Percentiles rank a stretch among this genome's conserved stretches.
Evolutionary conservation across 2,113 vertebrate genomes (phyloP).

Genomic region (Lophura nycthemera): DNA sequence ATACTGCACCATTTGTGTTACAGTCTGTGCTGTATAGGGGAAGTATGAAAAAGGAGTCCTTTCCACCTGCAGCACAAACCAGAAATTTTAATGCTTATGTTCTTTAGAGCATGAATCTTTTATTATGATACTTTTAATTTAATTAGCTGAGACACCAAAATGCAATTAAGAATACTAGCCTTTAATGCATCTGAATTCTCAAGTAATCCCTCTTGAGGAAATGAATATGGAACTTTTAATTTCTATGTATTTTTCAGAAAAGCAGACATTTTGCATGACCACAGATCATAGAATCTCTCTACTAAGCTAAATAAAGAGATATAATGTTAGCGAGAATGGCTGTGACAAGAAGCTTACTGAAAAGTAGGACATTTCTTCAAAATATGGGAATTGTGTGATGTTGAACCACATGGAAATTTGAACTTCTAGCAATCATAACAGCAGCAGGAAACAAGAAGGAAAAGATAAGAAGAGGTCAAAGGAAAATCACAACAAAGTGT

Average conservation of each 20-base stretch:
- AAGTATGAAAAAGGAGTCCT: slow-evolving; percentile 35
- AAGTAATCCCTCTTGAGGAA: neutral
- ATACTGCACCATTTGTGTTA: neutral
- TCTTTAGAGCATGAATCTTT: neutral
- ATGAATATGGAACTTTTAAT: neutral
- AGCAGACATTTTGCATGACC: neutral
- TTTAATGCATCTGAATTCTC: neutral
- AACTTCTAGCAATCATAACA: neutral
- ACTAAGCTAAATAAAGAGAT: neutral
- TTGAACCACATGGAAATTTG: neutral
- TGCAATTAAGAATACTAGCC: neutral
- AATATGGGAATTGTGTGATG: neutral
- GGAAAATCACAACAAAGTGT: neutral
- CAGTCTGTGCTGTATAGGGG: neutral
- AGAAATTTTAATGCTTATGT: neutral
- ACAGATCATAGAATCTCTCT: neutral
- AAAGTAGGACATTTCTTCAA: neutral
- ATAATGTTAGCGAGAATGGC: neutral
- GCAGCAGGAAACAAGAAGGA: neutral
- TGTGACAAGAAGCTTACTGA: neutral
- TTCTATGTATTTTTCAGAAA: neutral
- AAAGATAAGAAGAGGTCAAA: neutral
- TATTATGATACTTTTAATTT: neutral
- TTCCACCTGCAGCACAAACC: slow-evolving; percentile 16
- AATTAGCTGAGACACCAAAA: neutral